A percentile compares a stretch with the other conserved stretches of the same genome.
Conservation (phyloP, 2,113 vertebrate genomes). For the Cnemophilus loriae region DNA sequence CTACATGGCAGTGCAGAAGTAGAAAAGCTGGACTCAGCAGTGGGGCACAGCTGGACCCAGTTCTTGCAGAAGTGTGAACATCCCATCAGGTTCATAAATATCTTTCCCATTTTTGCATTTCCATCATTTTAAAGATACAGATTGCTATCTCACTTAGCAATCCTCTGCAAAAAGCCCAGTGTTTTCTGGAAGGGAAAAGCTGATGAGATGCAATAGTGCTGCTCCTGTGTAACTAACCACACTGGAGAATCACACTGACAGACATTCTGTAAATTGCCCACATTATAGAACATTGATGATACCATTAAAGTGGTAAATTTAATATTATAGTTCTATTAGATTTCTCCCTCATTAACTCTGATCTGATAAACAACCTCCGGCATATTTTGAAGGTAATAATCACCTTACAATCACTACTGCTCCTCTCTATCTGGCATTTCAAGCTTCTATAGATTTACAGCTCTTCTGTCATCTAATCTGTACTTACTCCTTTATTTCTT, state of each 20-base stretch:
- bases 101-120: background rate
- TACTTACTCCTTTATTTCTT: constrained; percentile 24
- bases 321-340: constrained; percentile 30
- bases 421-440: constrained; percentile 1
- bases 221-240: background rate
- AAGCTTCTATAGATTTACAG: constrained; percentile 21
- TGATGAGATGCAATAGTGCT: background rate
- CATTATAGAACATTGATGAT: constrained; percentile 27
- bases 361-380: constrained; percentile 44
- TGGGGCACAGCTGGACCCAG: background rate
- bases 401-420: constrained; percentile 29
- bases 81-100: background rate
- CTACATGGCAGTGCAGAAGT: background rate
- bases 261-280: constrained; percentile 26
- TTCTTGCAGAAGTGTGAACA: background rate
- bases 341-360: constrained; percentile 48
- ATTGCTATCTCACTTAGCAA: background rate
- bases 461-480: constrained; percentile 10
- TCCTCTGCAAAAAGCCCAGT: background rate
- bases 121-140: background rate
- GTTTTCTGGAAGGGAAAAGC: background rate
- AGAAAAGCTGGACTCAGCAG: background rate
- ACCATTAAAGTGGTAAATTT: constrained; percentile 47
- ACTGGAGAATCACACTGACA: background rate
- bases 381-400: constrained; percentile 39